Evolutionary conservation across 2,113 vertebrate genomes (phyloP).

Genomic region (Chlorodrepanis virens): DNA sequence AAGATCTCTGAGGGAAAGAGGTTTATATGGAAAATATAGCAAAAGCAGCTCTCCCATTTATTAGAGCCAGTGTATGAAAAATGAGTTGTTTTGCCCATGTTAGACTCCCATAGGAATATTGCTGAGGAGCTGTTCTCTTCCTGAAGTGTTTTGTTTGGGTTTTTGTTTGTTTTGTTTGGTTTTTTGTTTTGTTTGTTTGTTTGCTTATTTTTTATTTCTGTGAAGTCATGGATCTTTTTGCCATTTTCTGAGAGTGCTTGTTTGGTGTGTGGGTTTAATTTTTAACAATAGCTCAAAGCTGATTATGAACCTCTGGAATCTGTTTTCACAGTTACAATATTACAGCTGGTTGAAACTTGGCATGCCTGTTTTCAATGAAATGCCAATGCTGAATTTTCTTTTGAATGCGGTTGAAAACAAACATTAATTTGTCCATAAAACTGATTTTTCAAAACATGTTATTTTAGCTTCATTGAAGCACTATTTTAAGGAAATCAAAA

Average conservation of each 20-base stretch:
- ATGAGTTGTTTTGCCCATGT: not conserved
- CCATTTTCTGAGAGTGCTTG: not conserved
- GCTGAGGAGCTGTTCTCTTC: not conserved
- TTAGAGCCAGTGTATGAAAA: not conserved
- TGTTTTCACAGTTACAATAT: not conserved
- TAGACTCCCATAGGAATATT: not conserved
- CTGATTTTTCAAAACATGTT: not conserved
- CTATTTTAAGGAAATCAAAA: constrained; percentile 51
- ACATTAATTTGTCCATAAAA: constrained; percentile 46
- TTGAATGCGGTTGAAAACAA: constrained; percentile 35
- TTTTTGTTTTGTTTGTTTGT: not conserved
- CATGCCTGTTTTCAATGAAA: not conserved
- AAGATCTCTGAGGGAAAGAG: not conserved
- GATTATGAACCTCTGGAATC: constrained; percentile 33
- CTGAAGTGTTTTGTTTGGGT: not conserved
- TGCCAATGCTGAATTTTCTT: constrained; percentile 41
- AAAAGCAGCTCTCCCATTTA: not conserved
- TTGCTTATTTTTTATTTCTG: not conserved
- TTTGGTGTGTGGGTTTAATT: not conserved
- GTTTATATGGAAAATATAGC: not conserved
- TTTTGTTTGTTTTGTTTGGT: not conserved
- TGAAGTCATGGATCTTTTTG: not conserved
- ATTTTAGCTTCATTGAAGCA: not conserved
- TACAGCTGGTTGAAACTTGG: constrained; percentile 56
- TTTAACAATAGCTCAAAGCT: not conserved